A percentile compares a stretch with the other conserved stretches of the same genome.
These are phyloP conservation scores for Mycteria americana DNA, from an alignment of 2,797 vertebrate genomes.

Conservation along the genomic window DNA sequence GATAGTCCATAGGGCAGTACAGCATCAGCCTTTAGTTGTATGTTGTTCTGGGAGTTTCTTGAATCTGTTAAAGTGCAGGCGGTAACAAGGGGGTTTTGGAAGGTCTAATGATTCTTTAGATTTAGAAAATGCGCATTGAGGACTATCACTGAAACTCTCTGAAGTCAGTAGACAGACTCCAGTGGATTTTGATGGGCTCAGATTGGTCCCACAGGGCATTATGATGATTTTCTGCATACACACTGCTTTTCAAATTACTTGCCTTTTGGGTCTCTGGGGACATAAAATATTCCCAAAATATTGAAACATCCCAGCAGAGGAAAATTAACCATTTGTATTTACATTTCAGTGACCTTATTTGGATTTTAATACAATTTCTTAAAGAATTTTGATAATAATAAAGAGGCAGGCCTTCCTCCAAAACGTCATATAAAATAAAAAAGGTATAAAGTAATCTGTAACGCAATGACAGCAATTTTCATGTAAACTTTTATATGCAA, in stretches of 20 bases:
- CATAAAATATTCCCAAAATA: conserved; percentile 31
- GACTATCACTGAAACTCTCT: neutral
- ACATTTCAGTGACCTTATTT: neutral
- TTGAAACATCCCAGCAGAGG: neutral
- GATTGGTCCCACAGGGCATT: conserved; percentile 21
- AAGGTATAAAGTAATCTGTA: neutral
- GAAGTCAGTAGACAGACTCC: conserved; percentile 12
- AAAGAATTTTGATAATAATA: neutral
- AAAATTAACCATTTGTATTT: neutral
- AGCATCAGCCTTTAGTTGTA: neutral
- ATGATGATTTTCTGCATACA: conserved; percentile 8
- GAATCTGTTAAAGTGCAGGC: neutral
- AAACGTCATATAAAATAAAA: neutral
- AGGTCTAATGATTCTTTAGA: neutral
- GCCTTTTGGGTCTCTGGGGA: neutral
- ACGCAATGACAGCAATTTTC: neutral
- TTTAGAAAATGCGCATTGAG: neutral
- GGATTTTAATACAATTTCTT: neutral
- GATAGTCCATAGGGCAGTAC: neutral
- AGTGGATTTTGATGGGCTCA: conserved; percentile 28
- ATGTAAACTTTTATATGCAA: neutral
- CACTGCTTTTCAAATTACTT: neutral
- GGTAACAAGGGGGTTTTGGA: neutral
- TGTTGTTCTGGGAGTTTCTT: neutral
- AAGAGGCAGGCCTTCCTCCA: neutral